These are phyloP conservation scores for Poecilus cupreus DNA, from an alignment of 2,888 invertebrate species.

Conservation along the genomic window DNA sequence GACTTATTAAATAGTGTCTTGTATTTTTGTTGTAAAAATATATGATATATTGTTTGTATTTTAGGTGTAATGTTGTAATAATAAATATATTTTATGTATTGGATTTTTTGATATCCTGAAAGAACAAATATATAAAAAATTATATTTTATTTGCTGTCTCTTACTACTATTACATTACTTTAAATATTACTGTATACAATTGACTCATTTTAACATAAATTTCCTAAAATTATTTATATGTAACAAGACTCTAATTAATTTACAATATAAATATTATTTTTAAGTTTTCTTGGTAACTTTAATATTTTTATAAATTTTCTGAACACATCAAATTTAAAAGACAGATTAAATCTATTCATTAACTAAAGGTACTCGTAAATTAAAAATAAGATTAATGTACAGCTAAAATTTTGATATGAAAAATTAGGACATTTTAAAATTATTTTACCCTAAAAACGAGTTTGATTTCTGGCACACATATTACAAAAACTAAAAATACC, in stretches of 20 bases:
- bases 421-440: too few species aligned
- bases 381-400: neutral
- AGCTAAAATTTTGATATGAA: neutral
- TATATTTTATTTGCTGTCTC: neutral
- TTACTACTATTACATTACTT: neutral
- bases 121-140: neutral
- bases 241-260: neutral
- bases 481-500: neutral
- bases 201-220: neutral
- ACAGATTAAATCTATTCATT: neutral
- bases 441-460: neutral
- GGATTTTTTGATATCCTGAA: too few species aligned
- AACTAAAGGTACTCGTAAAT: neutral
- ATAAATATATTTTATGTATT: conserved; percentile 23
- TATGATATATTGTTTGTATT: neutral
- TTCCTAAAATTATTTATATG: neutral
- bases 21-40: neutral
- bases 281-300: neutral
- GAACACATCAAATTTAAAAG: neutral
- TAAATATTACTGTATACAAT: neutral
- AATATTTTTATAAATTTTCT: neutral
- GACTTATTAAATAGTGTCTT: too few species aligned
- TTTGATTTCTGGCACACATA: neutral
- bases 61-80: neutral
- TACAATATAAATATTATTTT: conserved; percentile 10